Percentiles rank a stretch among this genome's conserved stretches.
These are phyloP conservation scores for Tamandua tetradactyla DNA, from an alignment of 2,797 vertebrate genomes.

Conservation along the genomic window DNA sequence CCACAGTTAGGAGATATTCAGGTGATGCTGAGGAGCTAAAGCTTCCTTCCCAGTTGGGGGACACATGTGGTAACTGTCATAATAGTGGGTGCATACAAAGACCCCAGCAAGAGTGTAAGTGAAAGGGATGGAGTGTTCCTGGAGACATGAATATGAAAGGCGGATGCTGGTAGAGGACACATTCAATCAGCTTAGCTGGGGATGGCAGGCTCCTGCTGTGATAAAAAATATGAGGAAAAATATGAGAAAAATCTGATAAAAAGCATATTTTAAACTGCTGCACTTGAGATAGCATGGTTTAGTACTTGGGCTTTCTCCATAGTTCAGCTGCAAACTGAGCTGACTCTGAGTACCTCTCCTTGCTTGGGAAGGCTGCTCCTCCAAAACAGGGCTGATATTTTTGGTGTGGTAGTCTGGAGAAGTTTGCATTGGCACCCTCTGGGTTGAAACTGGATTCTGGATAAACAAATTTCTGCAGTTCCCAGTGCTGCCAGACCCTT, in stretches of 20 bases:
- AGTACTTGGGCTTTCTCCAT: slow-evolving; percentile 43
- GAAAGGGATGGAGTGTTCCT: slow-evolving; percentile 39
- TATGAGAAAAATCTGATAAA: slow-evolving; percentile 78
- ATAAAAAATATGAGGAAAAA: slow-evolving; percentile 74
- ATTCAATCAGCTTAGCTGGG: slow-evolving; percentile 73
- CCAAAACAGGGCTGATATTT: slow-evolving; percentile 69
- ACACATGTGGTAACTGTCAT: slow-evolving; percentile 22
- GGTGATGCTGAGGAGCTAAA: slow-evolving; percentile 60
- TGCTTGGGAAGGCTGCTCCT: slow-evolving; percentile 52
- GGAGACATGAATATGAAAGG: slow-evolving; percentile 52
- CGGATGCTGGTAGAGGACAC: slow-evolving; percentile 57
- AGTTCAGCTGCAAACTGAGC: slow-evolving; percentile 62
- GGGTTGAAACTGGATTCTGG: slow-evolving; percentile 78
- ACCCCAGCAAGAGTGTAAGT: slow-evolving; percentile 51
- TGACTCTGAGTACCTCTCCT: slow-evolving; percentile 44
- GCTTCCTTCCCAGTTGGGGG: slow-evolving; percentile 68
- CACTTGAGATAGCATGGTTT: slow-evolving; percentile 69
- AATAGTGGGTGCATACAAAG: slow-evolving; percentile 65
- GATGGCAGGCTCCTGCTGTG: slow-evolving; percentile 67
- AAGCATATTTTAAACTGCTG: slow-evolving; percentile 76
- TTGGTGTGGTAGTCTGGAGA: slow-evolving; percentile 72
- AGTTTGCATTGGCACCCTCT: slow-evolving; percentile 81
- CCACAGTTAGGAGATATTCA: slow-evolving; percentile 59
- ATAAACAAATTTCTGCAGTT: slow-evolving; percentile 81
- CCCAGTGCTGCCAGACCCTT: slow-evolving; percentile 77